A percentile compares a stretch with the other conserved stretches of the same genome.
These are phyloP conservation scores for Argyrosomus regius DNA, from an alignment of 2,797 vertebrate genomes.

Conservation along the genomic window DNA sequence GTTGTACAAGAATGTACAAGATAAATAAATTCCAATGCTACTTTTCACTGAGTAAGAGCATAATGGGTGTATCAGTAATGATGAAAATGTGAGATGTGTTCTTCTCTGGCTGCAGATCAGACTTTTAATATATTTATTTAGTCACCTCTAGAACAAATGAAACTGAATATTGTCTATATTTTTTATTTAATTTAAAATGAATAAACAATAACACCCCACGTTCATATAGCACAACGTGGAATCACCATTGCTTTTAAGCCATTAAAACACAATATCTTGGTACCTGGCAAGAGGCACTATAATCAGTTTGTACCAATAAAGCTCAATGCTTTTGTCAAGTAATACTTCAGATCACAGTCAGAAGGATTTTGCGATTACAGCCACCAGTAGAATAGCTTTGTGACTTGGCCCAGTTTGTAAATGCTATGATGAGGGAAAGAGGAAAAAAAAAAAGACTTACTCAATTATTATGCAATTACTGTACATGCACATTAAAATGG, in stretches of 20 bases:
- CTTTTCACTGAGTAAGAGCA: conserved; percentile 15
- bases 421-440: conserved; percentile 47
- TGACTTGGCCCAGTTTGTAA: conserved; percentile 65
- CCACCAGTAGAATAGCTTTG: conserved; percentile 57
- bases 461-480: conserved; percentile 58
- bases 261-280: conserved; percentile 47
- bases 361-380: conserved; percentile 68
- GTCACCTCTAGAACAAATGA: conserved; percentile 1
- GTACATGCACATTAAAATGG: conserved; percentile 56
- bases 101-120: conserved; percentile 1
- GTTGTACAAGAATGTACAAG: conserved; percentile 24
- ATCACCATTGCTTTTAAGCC: conserved; percentile 45
- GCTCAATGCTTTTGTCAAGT: conserved; percentile 60
- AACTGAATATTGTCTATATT: neutral
- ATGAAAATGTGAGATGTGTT: conserved; percentile 9
- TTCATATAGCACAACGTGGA: conserved; percentile 15
- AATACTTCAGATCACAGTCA: conserved; percentile 73
- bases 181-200: too few species aligned
- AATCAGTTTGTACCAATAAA: conserved; percentile 67
- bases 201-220: too few species aligned
- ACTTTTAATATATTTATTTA: neutral
- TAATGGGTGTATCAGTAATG: neutral
- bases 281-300: conserved; percentile 64
- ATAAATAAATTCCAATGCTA: neutral
- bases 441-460: neutral